These are phyloP conservation scores for Aphidius colemani DNA, from an alignment of 2,888 invertebrate genomes.

Conservation along the genomic window DNA sequence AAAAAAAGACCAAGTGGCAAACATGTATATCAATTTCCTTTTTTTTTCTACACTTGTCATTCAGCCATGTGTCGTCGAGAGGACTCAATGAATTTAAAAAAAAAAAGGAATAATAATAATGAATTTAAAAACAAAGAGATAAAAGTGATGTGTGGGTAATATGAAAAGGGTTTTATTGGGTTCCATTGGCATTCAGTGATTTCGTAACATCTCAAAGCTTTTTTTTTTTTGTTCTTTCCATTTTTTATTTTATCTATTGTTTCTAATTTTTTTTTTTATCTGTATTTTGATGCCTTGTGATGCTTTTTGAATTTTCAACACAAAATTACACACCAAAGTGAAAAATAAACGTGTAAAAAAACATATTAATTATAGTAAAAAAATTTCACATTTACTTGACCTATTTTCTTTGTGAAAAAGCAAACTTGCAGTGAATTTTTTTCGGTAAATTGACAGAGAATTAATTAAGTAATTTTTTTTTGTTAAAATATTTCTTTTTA, in stretches of 20 bases:
- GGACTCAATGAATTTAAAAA: too few species aligned
- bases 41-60: too few species aligned
- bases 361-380: background rate
- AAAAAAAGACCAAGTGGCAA: too few species aligned
- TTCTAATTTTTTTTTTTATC: constrained; percentile 1
- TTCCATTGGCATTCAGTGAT: too few species aligned
- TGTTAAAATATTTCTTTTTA: constrained; percentile 23
- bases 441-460: background rate
- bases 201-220: background rate
- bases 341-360: background rate
- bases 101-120: too few species aligned
- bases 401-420: background rate
- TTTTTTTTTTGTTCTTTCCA: constrained; percentile 24
- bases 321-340: too few species aligned
- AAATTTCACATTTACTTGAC: background rate
- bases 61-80: too few species aligned
- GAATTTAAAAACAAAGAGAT: too few species aligned
- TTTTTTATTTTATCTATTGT: constrained; percentile 27
- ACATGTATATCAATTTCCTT: too few species aligned
- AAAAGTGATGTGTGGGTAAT: too few species aligned
- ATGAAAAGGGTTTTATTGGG: too few species aligned
- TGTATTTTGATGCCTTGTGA: constrained; percentile 7
- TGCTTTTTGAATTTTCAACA: background rate
- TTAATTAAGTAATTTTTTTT: too few species aligned
- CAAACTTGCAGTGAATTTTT: background rate